Conservation (phyloP, 2,113 vertebrate species). For the Pseudopodoces humilis region DNA sequence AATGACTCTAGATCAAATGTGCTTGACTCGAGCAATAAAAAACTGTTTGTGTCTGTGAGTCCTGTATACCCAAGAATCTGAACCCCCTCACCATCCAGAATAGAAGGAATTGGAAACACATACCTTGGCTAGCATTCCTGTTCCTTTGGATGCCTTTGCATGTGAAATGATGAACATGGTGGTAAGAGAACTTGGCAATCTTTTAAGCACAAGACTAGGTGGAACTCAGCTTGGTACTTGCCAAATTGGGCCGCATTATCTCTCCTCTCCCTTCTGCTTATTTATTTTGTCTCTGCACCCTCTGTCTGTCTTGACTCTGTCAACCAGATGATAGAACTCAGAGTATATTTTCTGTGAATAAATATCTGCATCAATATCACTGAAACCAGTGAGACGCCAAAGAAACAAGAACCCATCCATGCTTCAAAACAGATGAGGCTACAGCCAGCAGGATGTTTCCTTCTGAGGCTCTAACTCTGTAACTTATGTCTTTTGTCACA, state of each 20-base stretch:
- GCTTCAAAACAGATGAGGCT: neutral
- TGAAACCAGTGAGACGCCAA: neutral
- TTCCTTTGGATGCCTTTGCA: neutral
- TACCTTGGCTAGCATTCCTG: neutral
- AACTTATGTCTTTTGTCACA: neutral
- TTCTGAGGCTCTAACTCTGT: neutral
- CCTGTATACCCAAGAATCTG: neutral
- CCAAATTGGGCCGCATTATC: neutral
- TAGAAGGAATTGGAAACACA: neutral
- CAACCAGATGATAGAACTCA: neutral
- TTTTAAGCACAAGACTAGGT: neutral
- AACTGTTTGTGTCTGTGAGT: neutral
- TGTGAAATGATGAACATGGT: neutral
- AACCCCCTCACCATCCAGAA: neutral
- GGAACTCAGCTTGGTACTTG: neutral
- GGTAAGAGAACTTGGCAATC: neutral
- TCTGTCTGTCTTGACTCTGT: neutral
- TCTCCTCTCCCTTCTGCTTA: neutral
- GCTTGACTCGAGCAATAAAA: neutral
- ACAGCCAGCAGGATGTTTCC: neutral
- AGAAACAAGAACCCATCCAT: neutral
- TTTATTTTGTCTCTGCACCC: neutral
- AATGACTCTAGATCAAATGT: neutral
- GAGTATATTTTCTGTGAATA: neutral
- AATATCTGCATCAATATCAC: fast-evolving